Percentiles rank a stretch among this genome's conserved stretches.
phyloP scores from a whole-genome alignment of 2,888 invertebrate genomes.

The Ramazzottius varieornatus region DNA sequence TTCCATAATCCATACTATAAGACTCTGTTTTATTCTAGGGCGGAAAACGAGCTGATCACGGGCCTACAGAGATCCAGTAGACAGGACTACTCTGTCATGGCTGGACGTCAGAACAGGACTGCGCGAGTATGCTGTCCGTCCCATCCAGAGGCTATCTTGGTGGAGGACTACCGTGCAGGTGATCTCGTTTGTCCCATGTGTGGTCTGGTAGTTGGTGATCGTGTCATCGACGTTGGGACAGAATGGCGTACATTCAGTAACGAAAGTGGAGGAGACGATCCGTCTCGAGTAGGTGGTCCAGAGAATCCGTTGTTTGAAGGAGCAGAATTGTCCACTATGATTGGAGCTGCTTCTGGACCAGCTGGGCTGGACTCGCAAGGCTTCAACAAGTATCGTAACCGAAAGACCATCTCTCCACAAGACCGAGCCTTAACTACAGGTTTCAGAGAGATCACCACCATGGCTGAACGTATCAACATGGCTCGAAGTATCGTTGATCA shows the following conservation, averaged over 20 bases:
- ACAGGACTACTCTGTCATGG: no score
- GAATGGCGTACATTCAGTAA: conserved; percentile 99
- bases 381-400: conserved; percentile 35
- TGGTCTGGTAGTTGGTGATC: conserved; percentile 95
- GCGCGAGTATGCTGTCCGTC: conserved; percentile 37
- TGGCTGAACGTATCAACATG: conserved; percentile 92
- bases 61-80: no score
- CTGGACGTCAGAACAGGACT: conserved; percentile 9
- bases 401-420: conserved; percentile 37
- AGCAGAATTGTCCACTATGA: conserved; percentile 84
- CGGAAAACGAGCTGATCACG: no score
- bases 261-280: conserved; percentile 83
- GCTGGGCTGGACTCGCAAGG: conserved; percentile 34
- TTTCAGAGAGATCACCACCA: conserved; percentile 80
- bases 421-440: conserved; percentile 84
- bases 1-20: no score
- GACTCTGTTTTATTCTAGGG: no score
- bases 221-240: conserved; percentile 97
- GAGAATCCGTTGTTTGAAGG: conserved; percentile 88
- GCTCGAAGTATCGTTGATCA: conserved; percentile 80
- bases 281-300: conserved; percentile 96
- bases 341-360: conserved; percentile 33
- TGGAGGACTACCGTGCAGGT: conserved; percentile 93
- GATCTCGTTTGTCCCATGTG: conserved; percentile 98
- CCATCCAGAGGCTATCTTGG: conserved; percentile 79